Evolutionary conservation across 2,797 vertebrate species (phyloP), one percentile per base, ranked within the genome.

Genomic region (Ispidina lecontei): DNA sequence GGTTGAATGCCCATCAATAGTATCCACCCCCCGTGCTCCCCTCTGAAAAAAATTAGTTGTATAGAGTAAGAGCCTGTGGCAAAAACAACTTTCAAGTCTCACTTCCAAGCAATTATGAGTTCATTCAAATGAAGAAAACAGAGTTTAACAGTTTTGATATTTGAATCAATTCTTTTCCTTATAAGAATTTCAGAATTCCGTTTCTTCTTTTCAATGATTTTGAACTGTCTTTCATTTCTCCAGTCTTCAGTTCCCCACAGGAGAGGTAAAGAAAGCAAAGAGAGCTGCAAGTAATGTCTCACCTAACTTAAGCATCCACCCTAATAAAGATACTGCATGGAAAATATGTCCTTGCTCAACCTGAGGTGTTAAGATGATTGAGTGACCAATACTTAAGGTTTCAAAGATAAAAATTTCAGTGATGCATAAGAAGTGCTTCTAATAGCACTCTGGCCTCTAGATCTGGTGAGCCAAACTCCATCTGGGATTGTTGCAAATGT

Each of bases 381-480:
- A 78, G 21, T 22, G 43, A 89, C 25, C 73, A 72, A 62, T 39
- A 65, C 22, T 77, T 87, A 31, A 84, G 51, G 49, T 68, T 18
- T 54, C 10, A 88, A 81, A 67, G 95, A n/a, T 33, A 85, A 47
- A 74, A 89, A 69, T 64, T 74, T 82, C 62, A 90, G 29, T 22
- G 72, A 82, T 84, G 77, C 7, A 59, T 88, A 41, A 65, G 28
- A 89, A 87, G 58, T 72, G 43, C 65, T 91, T 52, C 43, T 58
- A 67, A 79, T 47, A 86, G 56, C 77, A 87, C 87, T 82, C 0
- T 35, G 47, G 72, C 51, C 68, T 64, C 9, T 76, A 84, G 79
- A 81, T 64, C 77, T 59, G 84, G 37, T 77, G 85, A 63, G 62
- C n/a, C 77, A 28, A 94, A 81, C 55, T 84, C 56, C 78, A 91